Evolutionary conservation across 2,113 vertebrate species (phyloP).

Genomic region (Phaethornis superciliosus): DNA sequence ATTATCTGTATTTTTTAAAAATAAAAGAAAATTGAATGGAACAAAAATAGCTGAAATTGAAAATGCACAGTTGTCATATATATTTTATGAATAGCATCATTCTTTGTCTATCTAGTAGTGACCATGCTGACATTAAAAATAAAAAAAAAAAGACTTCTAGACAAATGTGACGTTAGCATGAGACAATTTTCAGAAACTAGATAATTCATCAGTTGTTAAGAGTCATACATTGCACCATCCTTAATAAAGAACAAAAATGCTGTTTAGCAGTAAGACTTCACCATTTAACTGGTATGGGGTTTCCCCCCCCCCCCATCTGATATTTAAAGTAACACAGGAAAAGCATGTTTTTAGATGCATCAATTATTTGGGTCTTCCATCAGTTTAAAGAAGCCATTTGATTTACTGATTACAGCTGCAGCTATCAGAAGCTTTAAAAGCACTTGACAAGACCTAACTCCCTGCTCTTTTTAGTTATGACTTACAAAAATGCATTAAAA

Average conservation of each 20-base stretch:
- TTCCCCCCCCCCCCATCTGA: neutral
- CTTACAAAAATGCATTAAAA: slow-evolving; percentile 41
- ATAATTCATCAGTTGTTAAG: neutral
- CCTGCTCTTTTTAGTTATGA: neutral
- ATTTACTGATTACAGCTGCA: neutral
- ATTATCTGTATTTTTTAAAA: neutral
- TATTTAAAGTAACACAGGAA: neutral
- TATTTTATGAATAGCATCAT: slow-evolving; percentile 59
- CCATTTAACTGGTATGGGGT: neutral
- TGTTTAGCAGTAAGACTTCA: neutral
- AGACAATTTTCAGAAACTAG: neutral
- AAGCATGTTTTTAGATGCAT: neutral
- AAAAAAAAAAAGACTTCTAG: slow-evolving; percentile 68
- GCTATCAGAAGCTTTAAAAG: slow-evolving; percentile 11
- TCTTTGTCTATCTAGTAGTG: slow-evolving; percentile 75
- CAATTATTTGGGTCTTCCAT: neutral
- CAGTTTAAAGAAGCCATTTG: neutral
- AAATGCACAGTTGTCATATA: neutral
- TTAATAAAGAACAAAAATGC: neutral
- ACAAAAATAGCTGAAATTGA: neutral
- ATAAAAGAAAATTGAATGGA: neutral
- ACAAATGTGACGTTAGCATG: neutral
- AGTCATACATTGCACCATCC: neutral
- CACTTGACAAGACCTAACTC: neutral
- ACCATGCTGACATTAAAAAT: slow-evolving; percentile 71